Evolutionary conservation across 2,113 vertebrate species (phyloP).

Genomic region (Struthio camelus): DNA sequence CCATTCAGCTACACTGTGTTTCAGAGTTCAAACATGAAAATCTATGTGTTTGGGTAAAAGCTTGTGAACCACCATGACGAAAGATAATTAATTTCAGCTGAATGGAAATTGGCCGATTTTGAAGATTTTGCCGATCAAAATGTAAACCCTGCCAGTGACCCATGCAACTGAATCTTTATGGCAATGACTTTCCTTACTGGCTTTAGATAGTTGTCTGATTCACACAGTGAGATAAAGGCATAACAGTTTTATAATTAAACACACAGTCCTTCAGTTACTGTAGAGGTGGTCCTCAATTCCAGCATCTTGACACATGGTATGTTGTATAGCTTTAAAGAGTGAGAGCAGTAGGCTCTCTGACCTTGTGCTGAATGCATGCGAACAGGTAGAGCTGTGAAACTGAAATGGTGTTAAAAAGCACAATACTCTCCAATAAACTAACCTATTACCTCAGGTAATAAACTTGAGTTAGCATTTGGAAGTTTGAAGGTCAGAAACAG

Average conservation of each 20-base stretch:
- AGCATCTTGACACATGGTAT: not conserved
- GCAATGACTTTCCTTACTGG: not conserved
- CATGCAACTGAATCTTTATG: not conserved
- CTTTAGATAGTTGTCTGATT: not conserved
- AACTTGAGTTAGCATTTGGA: not conserved
- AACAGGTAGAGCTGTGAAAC: not conserved
- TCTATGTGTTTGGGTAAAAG: not conserved
- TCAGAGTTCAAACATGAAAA: not conserved
- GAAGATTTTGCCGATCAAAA: not conserved
- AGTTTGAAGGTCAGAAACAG: not conserved
- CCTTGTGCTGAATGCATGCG: not conserved
- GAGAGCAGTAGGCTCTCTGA: not conserved
- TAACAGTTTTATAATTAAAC: not conserved
- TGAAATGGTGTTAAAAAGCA: not conserved
- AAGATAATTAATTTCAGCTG: not conserved
- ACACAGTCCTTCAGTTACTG: not conserved
- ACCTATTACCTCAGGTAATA: not conserved
- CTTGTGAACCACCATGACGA: not conserved
- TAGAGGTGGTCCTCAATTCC: not conserved
- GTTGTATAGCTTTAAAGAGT: not conserved
- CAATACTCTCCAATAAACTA: not conserved
- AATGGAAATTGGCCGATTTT: not conserved
- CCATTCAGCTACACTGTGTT: not conserved
- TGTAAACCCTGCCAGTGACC: not conserved
- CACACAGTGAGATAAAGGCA: not conserved